Evolutionary conservation across 1,140 invertebrate species (phyloP).

Genomic region (Habropoda laboriosa): DNA sequence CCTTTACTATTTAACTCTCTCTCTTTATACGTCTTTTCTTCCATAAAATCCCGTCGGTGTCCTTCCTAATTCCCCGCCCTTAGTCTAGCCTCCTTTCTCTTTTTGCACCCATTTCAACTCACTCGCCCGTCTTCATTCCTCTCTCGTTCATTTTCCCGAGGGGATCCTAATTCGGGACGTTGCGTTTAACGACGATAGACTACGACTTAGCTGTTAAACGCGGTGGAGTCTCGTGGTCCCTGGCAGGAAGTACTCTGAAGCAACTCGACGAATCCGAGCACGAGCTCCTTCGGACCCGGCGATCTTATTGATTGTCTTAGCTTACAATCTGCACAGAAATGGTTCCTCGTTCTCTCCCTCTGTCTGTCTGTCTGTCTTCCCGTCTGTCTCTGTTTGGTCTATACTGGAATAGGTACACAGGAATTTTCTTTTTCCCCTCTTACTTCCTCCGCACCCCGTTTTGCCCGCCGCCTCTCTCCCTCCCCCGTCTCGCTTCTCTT

Average conservation of each 20-base stretch:
- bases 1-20: background rate
- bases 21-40: constrained; percentile 19
- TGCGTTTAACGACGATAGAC: constrained; percentile 42
- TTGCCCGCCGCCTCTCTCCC: background rate
- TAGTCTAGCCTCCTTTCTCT: background rate
- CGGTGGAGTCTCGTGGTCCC: constrained; percentile 20
- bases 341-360: constrained; percentile 44
- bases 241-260: constrained; percentile 53
- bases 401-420: constrained; percentile 32
- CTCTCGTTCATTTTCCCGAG: background rate
- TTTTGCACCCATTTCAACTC: background rate
- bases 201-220: constrained; percentile 48
- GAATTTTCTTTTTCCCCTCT: constrained; percentile 23
- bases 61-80: constrained; percentile 4
- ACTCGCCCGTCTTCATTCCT: constrained; percentile 2
- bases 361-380: constrained; percentile 1
- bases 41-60: constrained; percentile 19
- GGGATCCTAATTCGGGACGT: constrained; percentile 41
- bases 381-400: constrained; percentile 20
- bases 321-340: too few relatives aligned
- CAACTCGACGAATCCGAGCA: constrained; percentile 61
- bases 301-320: constrained; percentile 77
- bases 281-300: constrained; percentile 65
- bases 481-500: constrained; percentile 22
- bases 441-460: background rate